Evolutionary conservation across 2,797 vertebrate species (phyloP), one percentile per base, ranked within the genome.

Genomic region (Cryptoblepharus egeriae): DNA sequence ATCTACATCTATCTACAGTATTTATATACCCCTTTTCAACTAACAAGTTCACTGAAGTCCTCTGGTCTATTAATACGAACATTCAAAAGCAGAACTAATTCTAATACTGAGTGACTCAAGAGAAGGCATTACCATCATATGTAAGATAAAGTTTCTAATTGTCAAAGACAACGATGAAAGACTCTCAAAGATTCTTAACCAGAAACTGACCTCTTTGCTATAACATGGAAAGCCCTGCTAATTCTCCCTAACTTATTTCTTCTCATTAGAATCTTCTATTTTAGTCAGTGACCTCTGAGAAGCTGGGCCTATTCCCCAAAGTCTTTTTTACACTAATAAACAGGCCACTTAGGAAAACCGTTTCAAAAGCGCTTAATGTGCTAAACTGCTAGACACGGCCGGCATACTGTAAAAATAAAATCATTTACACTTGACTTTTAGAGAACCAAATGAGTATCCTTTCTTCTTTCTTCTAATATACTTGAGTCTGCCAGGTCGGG

Each of bases 231-330:
- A 30, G 20, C 22, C 32, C 60, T 82, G 20, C 39, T 63, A 70
- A 68, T 72, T 13, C 61, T 22, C 26, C 16, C 64, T 35, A 63
- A 57, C 35, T 24, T 70, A 63, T 69, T 70, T 85, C 28, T 80
- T 76, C 58, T 80, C 24, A 45, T 75, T 75, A 71, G 32, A n/a
- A 65, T 67, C 52, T 45, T 58, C 65, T 49, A 13, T 80, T 77
- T 81, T 77, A 28, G 13, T 65, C 26, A 35, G n/a, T 58, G 49
- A 57, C 35, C 61, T 72, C 60, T 28, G 20, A 78, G 65, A 16
- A 74, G 52, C 69, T 49, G 32, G 63, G 24, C 18, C 64, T 69
- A 52, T 39, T 85, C 65, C 42, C 49, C 28, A 58, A 42, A 20
- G 13, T 72, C 45, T 45, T 35, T n/a, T 72, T 81, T 85, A 72